Evolutionary conservation across 2,888 invertebrate genomes (phyloP), one percentile per base, ranked within the genome.

Genomic region (Limnephilus marmoratus): DNA sequence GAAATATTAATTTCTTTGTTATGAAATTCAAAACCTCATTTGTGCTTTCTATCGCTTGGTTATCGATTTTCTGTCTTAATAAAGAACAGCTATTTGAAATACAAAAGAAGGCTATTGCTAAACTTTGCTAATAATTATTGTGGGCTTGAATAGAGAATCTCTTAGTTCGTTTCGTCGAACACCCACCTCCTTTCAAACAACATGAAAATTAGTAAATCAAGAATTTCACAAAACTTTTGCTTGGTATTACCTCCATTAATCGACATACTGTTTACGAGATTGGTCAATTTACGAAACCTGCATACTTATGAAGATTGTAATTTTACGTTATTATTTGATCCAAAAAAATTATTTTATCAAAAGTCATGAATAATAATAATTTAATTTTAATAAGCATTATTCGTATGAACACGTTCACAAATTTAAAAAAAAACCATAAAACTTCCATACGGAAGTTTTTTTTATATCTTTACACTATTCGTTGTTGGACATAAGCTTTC

Each of bases 1-100:
- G 86, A 86, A 68, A 68, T 68, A n/a, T 41, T 86, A 45, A 86
- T 86, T 86, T 86, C 86, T 86, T 86, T 86, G 86, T 86, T 86
- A 24, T 45, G 29, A n/a, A 45, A 86, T 86, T 45, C 29, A 86
- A 86, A 45, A 86, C 45, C 45, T 86, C 41, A 49, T 86, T 86
- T 86, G 49, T 86, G 86, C 86, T 86, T 49, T 86, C 45, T 45
- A 45, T 49, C 29, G 49, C 45, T 29, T 29, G 86, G 15, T 86
- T 86, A 86, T 86, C 45, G 86, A 86, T 86, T 86, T 45, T 24
- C 49, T 45, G 86, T 86, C 86, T 29, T 86, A 49, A 86, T 45
- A 86, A 86, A 49, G 29, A 86, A 86, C 45, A 86, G 86, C 29
- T 86, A 86, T 86, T 86, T n/a, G 11, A 45, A 41, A 45, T 15